These are phyloP conservation scores for Pseudomyrmex concolor DNA, from an alignment of 1,140 invertebrate species.

Conservation along the genomic window DNA sequence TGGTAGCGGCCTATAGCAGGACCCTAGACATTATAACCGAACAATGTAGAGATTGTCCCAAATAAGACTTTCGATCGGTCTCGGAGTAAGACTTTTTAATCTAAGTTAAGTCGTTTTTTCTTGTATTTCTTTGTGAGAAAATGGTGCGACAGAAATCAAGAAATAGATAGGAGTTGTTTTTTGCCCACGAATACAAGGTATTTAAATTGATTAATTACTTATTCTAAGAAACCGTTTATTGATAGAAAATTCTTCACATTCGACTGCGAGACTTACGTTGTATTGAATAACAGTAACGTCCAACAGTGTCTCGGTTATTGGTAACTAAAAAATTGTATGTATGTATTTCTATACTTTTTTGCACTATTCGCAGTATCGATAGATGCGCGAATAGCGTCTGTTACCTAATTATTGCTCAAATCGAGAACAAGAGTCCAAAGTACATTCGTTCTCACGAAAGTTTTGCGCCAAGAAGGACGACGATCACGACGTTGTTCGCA, in stretches of 20 bases:
- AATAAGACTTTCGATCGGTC: conserved; percentile 41
- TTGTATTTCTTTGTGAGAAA: conserved; percentile 33
- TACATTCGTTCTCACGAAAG: conserved; percentile 3
- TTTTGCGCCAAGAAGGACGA: not conserved
- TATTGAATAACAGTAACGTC: conserved; percentile 10
- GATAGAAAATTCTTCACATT: conserved; percentile 18
- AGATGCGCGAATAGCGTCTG: conserved; percentile 28
- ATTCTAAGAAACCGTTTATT: conserved; percentile 37
- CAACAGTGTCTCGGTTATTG: not conserved
- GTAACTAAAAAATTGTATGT: not conserved
- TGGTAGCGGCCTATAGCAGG: conserved; percentile 42
- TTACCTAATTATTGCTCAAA: conserved; percentile 49
- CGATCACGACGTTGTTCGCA: not conserved
- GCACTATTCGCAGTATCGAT: conserved; percentile 25
- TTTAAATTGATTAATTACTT: conserved; percentile 46
- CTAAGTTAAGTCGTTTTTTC: conserved; percentile 43
- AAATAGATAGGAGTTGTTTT: conserved; percentile 29
- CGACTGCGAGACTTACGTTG: conserved; percentile 4
- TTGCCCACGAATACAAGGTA: conserved; percentile 47
- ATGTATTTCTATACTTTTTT: conserved; percentile 47
- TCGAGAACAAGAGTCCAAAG: not conserved
- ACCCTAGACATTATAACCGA: conserved; percentile 26
- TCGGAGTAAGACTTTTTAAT: conserved; percentile 42
- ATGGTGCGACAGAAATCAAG: conserved; percentile 17
- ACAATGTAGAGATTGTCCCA: conserved; percentile 39